These are phyloP conservation scores for Tragelaphus scriptus DNA, from an alignment of 2,113 vertebrate species.

Conservation along the genomic window DNA sequence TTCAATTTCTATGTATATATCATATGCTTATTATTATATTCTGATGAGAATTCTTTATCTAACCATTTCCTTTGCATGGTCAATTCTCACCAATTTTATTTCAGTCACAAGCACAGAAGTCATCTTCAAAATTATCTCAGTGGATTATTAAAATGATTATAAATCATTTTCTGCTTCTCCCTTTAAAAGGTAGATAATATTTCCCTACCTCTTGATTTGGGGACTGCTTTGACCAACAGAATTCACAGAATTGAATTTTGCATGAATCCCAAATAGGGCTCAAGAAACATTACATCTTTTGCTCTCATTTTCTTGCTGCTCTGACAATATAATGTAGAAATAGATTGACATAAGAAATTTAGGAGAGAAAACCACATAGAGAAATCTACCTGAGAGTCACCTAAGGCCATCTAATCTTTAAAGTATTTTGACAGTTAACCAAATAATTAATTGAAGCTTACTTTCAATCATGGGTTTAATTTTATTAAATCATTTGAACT, in stretches of 20 bases:
- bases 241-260: background rate
- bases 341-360: background rate
- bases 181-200: background rate
- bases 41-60: background rate
- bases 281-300: background rate
- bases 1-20: background rate
- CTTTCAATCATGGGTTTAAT: background rate
- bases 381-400: background rate
- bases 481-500: background rate
- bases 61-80: background rate
- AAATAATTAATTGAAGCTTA: background rate
- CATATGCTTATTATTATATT: background rate
- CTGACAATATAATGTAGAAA: background rate
- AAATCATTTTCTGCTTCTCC: background rate
- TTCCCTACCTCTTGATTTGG: background rate
- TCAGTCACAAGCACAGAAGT: background rate
- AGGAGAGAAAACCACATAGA: background rate
- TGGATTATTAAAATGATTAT: background rate
- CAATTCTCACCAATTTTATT: background rate
- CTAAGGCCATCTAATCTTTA: background rate
- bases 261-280: background rate
- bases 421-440: background rate
- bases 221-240: background rate
- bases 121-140: background rate
- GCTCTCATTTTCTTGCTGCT: background rate